A percentile compares a stretch with the other conserved stretches of the same genome.
Evolutionary conservation across 2,113 vertebrate species (phyloP).

Genomic region (Gadus chalcogrammus): DNA sequence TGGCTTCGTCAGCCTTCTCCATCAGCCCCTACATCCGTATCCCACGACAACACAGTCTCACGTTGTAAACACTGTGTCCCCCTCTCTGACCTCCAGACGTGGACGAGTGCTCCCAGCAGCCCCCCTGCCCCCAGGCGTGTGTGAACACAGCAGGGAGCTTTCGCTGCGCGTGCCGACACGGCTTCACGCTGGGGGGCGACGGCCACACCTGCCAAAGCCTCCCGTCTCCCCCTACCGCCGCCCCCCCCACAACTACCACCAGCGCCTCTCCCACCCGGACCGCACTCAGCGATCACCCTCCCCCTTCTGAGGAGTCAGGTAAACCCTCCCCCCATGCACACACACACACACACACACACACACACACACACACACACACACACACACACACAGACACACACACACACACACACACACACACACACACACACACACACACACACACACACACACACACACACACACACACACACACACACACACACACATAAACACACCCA

Average conservation of each 20-base stretch:
- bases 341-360: too few relatives aligned
- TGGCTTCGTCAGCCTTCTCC: background rate
- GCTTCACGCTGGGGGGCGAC: slow-evolving; percentile 70
- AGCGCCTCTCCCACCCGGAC: slow-evolving; percentile 27
- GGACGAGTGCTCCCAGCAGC: slow-evolving; percentile 77
- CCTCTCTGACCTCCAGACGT: slow-evolving; percentile 69
- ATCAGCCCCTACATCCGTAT: background rate
- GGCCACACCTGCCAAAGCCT: slow-evolving; percentile 62
- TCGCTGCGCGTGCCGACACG: slow-evolving; percentile 71
- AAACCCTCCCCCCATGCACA: slow-evolving; percentile 21
- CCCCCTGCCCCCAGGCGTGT: slow-evolving; percentile 77
- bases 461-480: background rate
- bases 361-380: too few relatives aligned
- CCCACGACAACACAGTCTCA: background rate
- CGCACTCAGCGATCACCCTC: slow-evolving; percentile 29
- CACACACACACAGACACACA: too few relatives aligned
- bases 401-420: background rate
- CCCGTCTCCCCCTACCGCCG: slow-evolving; percentile 21
- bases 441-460: background rate
- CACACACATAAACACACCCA: too few relatives aligned
- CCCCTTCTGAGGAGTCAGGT: slow-evolving; percentile 47
- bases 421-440: background rate
- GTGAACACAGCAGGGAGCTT: slow-evolving; percentile 82
- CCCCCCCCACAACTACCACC: slow-evolving; percentile 5
- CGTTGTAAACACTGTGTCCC: too few relatives aligned